Evolutionary conservation across 2,797 vertebrate genomes (phyloP), one percentile per base, ranked within the genome.

Genomic region (Alosa sapidissima): DNA sequence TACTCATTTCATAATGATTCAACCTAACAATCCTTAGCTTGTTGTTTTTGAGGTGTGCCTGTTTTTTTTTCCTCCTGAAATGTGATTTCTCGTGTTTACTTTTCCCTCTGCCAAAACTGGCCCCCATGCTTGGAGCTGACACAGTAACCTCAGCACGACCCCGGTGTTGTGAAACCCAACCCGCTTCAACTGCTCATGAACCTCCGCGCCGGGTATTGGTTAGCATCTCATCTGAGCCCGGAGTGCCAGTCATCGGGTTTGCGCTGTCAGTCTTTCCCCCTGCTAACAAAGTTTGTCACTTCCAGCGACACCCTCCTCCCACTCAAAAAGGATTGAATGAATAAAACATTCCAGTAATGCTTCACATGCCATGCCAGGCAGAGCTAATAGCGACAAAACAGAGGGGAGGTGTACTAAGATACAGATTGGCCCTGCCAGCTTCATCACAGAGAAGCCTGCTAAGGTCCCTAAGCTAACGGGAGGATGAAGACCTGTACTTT

Each of bases 121-220:
- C 58, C 45, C 28, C 5, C 81, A 36, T 55, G 68, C 65, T 81
- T 55, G 55, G 47, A 75, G 36, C 58, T 87, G 88, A 83, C 88
- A 87, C 49, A 75, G 86, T 84, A 85, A 86, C 84, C 86, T 72
- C 83, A 33, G 36, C 2, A 6, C 85, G 90, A 87, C 86, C 87
- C 83, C 83, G 82, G 33, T 24, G 83, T 75, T 88, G 85, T 83
- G 83, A 86, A 88, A 87, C 51, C 9, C 41, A 78, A 78, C 72
- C 72, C 41, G 52, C 82, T 83, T 84, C 82, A 86, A 83, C 52
- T 82, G 81, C 68, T 52, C n/a, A 28, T 45, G 75, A 87, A 82
- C 62, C 49, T 75, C 36, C 36, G 8, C 19, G 19, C 7, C 5
- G 41, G 65, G 65, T 47, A 78, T 78, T 85, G 72, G 68, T 48